These are phyloP conservation scores for Xylocampa areola DNA, from an alignment of 2,888 invertebrate species.

Conservation along the genomic window DNA sequence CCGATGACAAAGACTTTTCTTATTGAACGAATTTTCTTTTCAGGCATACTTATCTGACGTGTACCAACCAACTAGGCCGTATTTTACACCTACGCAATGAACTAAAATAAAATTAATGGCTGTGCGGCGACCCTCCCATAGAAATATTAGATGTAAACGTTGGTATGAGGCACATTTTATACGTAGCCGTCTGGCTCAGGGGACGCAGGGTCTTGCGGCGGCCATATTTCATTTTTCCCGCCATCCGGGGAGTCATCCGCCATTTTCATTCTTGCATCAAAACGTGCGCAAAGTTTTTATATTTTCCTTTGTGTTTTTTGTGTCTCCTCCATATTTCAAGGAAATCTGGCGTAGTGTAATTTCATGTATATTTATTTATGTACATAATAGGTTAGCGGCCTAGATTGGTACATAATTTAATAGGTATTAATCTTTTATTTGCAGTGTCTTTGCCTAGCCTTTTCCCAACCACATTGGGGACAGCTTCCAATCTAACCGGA, in stretches of 20 bases:
- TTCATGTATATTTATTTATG: slow-evolving; percentile 13
- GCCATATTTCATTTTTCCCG: slow-evolving; percentile 82
- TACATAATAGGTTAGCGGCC: background rate
- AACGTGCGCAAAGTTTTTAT: slow-evolving; percentile 63
- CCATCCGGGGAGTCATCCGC: slow-evolving; percentile 72
- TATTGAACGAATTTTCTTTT: slow-evolving; percentile 21
- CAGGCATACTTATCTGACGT: slow-evolving; percentile 18
- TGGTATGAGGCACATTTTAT: slow-evolving; percentile 53
- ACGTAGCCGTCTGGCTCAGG: slow-evolving; percentile 36
- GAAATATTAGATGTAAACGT: slow-evolving; percentile 51
- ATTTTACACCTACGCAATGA: slow-evolving; percentile 58
- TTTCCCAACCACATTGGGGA: too few relatives aligned
- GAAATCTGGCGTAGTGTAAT: slow-evolving; percentile 43
- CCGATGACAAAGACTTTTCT: background rate
- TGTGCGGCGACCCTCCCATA: slow-evolving; percentile 52
- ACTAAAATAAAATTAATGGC: slow-evolving; percentile 60
- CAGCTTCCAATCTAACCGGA: too few relatives aligned
- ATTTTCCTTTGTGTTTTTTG: slow-evolving; percentile 58
- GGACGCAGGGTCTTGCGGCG: slow-evolving; percentile 66
- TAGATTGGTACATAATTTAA: slow-evolving; percentile 19
- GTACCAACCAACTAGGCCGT: slow-evolving; percentile 22
- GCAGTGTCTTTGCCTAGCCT: background rate
- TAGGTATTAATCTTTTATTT: slow-evolving; percentile 20
- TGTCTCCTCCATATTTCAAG: slow-evolving; percentile 33
- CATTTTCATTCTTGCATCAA: slow-evolving; percentile 75